Evolutionary conservation across 2,113 vertebrate species (phyloP).

Genomic region (Rousettus leschenaultii): DNA sequence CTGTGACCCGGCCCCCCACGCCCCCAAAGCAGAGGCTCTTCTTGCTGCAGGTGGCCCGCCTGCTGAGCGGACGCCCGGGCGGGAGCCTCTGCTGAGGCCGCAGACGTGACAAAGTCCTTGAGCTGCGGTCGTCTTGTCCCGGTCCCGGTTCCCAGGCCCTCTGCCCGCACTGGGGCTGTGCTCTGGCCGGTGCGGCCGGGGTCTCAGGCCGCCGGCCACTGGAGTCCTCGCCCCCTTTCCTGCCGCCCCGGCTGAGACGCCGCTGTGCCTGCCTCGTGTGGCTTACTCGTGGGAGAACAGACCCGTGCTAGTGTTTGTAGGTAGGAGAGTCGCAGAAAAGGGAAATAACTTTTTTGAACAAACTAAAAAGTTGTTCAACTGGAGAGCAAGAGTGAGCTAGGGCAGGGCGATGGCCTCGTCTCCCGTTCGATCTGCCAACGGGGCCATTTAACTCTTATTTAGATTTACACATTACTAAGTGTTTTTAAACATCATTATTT

Average conservation of each 20-base stretch:
- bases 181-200: neutral
- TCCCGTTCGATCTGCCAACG: neutral
- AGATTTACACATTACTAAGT: neutral
- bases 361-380: neutral
- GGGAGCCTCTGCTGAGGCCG: neutral
- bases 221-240: neutral
- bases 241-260: no score
- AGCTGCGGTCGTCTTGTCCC: neutral
- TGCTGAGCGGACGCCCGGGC: slow-evolving; percentile 3
- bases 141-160: neutral
- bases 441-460: neutral
- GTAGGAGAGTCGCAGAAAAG: neutral
- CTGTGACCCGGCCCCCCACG: neutral
- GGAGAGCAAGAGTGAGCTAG: neutral
- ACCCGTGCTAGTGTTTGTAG: neutral
- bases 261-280: neutral
- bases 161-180: neutral
- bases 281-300: rapidly evolving
- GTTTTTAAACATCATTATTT: neutral
- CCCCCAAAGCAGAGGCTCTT: neutral
- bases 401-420: neutral
- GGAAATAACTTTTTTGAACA: neutral
- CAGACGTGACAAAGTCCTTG: slow-evolving; percentile 44
- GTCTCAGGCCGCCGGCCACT: neutral
- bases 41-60: slow-evolving; percentile 39